Conservation (phyloP, 2,888 invertebrate genomes). For the Pseudeuparius sepicola region DNA sequence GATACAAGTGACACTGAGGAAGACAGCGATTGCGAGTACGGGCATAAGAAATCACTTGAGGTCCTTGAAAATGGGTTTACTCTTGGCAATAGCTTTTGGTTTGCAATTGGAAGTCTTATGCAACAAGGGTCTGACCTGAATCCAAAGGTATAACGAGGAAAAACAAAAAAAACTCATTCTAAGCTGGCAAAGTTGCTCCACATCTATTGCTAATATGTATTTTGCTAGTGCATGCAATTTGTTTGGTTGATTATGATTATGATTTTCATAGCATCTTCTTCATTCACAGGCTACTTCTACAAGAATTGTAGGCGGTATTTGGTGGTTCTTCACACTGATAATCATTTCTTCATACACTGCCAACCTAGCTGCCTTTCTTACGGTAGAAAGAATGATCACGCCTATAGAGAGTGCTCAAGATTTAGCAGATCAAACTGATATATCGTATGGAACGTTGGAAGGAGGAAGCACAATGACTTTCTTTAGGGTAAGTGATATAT, state of each 20-base stretch:
- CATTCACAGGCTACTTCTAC: slow-evolving; percentile 75
- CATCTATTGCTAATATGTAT: too few relatives aligned
- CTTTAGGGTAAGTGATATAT: slow-evolving; percentile 83
- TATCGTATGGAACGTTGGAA: slow-evolving; percentile 87
- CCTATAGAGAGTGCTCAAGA: slow-evolving; percentile 95
- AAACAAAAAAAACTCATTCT: too few relatives aligned
- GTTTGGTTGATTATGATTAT: too few relatives aligned
- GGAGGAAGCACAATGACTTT: slow-evolving; percentile 97
- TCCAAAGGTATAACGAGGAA: slow-evolving; percentile 75
- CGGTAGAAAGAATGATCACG: slow-evolving; percentile 91
- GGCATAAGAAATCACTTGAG: slow-evolving; percentile 27
- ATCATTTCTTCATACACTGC: slow-evolving; percentile 98
- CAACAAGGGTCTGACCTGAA: slow-evolving; percentile 88
- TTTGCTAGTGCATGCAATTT: too few relatives aligned
- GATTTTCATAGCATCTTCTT: too few relatives aligned
- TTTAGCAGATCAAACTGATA: slow-evolving; percentile 84
- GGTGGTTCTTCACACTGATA: slow-evolving; percentile 99
- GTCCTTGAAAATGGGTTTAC: slow-evolving; percentile 70
- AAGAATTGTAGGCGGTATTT: slow-evolving; percentile 90
- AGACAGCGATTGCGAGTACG: too few relatives aligned
- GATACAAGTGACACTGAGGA: too few relatives aligned
- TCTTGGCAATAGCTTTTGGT: slow-evolving; percentile 88
- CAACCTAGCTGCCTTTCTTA: slow-evolving; percentile 94
- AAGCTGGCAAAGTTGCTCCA: too few relatives aligned
- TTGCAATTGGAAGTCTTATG: slow-evolving; percentile 89